Conservation (phyloP, 2,113 vertebrate genomes). For the Cricetomys ansorgei region DNA sequence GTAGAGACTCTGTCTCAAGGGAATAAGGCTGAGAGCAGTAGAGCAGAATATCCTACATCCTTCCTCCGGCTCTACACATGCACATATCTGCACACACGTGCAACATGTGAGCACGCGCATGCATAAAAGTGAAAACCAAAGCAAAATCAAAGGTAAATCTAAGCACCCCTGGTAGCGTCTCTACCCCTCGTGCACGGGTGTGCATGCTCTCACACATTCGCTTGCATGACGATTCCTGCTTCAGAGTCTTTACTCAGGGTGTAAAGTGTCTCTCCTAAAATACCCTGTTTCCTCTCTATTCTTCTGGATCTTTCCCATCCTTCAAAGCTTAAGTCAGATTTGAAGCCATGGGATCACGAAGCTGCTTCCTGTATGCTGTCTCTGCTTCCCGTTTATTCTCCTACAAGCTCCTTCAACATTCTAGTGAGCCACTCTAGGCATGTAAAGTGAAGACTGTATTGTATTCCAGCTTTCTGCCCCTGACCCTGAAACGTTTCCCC, state of each 20-base stretch:
- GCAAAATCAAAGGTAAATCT: neutral
- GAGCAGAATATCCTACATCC: neutral
- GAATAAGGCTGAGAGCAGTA: neutral
- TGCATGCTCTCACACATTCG: neutral
- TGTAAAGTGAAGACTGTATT: no score
- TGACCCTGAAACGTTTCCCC: neutral
- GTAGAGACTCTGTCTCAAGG: neutral
- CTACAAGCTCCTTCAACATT: neutral
- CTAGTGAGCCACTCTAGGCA: neutral
- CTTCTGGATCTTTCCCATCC: neutral
- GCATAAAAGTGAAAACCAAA: neutral
- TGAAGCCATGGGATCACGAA: neutral
- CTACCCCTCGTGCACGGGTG: fast-evolving
- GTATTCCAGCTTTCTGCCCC: neutral
- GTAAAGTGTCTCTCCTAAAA: neutral
- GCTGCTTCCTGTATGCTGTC: neutral
- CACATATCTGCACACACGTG: neutral
- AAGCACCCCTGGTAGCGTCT: neutral
- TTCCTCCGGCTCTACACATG: neutral
- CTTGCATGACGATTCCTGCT: neutral
- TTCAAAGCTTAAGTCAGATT: neutral
- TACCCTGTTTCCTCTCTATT: neutral
- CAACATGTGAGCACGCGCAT: neutral
- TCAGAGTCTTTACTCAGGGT: neutral
- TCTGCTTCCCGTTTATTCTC: neutral